Base-by-base conservation (phyloP, 2,888 invertebrate genomes). In the Amorpha juglandis region DNA sequence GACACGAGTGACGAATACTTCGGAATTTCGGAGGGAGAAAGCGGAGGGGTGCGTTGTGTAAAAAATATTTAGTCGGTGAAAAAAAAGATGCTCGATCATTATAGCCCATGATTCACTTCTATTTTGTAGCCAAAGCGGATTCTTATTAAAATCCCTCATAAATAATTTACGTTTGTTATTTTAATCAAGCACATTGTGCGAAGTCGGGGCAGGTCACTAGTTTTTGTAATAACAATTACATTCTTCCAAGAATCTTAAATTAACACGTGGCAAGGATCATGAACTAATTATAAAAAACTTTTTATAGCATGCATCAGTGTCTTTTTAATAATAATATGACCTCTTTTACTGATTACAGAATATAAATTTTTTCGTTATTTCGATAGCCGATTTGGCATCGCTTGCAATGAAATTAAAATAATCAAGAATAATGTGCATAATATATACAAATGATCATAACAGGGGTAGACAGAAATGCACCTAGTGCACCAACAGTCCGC, bases 191-290 rank as follows among this genome's bases (percentile, higher is more conserved):
- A 27, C 52, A 33, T 33, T 52, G 6, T 33, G 33, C 33, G 33
- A 52, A 33, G 21, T 27, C 21, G 21, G 3, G 21, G 27, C 33
- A 11, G 52, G 52, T 52, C 52, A 52, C 14, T 52, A 52, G 52
- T 52, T 27, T 33, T 33, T 4, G 52, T 52, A 52, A 52, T 33
- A 27, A 52, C 27, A 27, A 50, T 48, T 7, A 48, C 16, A 50
- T 16, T 11, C 12, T 52, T 52, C 52, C 52, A 14, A 52, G 52
- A 52, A 52, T 52, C 27, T 52, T 42, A 50, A 16, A 19, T 50
- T 0, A 50, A 33, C 27, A 52, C 14, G 33, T 52, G 52, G 48
- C 9, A 50, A 50, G 11, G 50, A 27, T 52, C 27, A 27, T 27
- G 52, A 33, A 52, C 27, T 12, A 52, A 52, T 52, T 52, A 52